Conservation (phyloP, 2,888 invertebrate genomes). For the Coremacera marginata region DNA sequence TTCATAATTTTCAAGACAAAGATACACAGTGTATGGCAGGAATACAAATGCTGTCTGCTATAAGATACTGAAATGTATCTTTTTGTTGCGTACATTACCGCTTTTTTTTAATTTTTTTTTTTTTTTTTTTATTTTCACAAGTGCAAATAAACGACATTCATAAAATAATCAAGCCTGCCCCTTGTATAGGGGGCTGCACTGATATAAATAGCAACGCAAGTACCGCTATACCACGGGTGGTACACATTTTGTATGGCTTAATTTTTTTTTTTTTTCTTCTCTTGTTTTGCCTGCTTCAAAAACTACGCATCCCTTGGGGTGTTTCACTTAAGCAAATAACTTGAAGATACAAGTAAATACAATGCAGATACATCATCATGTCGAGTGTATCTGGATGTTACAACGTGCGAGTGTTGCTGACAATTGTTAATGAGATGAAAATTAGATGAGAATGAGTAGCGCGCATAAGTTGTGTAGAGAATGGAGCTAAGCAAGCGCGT, state of each 20-base stretch:
- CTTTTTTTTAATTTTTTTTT: neutral
- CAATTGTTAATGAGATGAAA: conserved; percentile 38
- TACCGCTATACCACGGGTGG: conserved; percentile 21
- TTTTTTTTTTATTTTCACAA: neutral
- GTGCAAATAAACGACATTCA: conserved; percentile 31
- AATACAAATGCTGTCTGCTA: neutral
- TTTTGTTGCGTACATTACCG: neutral
- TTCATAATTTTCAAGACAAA: conserved; percentile 23
- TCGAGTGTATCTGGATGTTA: conserved; percentile 17
- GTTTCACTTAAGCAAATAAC: conserved; percentile 34
- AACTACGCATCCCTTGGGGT: conserved; percentile 33
- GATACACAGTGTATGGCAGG: neutral
- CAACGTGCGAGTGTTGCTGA: conserved; percentile 34
- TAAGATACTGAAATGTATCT: conserved; percentile 9
- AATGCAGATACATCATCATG: conserved; percentile 31
- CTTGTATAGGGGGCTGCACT: neutral
- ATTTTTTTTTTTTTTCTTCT: neutral
- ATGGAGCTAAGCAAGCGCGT: neutral
- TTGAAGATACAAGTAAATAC: conserved; percentile 35
- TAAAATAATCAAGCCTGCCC: conserved; percentile 27
- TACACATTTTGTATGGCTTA: neutral
- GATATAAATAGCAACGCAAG: neutral
- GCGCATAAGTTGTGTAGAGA: neutral
- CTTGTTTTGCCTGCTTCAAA: neutral
- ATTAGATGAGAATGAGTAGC: neutral